A percentile compares a stretch with the other conserved stretches of the same genome.
Evolutionary conservation across 2,888 invertebrate genomes (phyloP).

Genomic region (Polyommatus icarus): DNA sequence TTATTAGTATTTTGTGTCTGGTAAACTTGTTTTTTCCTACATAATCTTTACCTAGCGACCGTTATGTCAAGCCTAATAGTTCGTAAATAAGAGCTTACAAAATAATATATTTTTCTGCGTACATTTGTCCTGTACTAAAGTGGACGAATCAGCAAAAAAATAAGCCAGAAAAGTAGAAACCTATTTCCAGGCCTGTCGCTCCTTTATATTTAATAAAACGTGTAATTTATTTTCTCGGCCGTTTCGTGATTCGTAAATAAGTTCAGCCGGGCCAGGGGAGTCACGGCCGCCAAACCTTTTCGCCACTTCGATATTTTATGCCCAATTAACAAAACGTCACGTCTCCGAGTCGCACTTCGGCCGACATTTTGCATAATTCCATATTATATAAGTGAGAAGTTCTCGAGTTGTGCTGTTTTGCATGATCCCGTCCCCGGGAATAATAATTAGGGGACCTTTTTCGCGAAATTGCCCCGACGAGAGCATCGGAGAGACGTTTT

Average conservation of each 20-base stretch:
- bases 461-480: slow-evolving; percentile 2
- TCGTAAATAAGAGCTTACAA: background rate
- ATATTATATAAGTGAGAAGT: slow-evolving; percentile 59
- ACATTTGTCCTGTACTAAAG: background rate
- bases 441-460: slow-evolving; percentile 43
- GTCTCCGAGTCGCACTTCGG: slow-evolving; percentile 41
- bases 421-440: slow-evolving; percentile 51
- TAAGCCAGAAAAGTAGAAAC: slow-evolving; percentile 3
- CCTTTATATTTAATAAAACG: slow-evolving; percentile 29
- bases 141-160: background rate
- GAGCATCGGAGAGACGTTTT: background rate
- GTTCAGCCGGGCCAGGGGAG: slow-evolving; percentile 1
- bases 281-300: slow-evolving; percentile 31
- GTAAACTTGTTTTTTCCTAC: background rate
- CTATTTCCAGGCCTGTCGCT: background rate
- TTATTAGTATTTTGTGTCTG: background rate
- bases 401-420: slow-evolving; percentile 46
- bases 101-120: background rate
- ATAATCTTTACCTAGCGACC: background rate
- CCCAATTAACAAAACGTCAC: slow-evolving; percentile 42
- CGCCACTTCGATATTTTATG: slow-evolving; percentile 40
- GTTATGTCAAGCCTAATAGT: background rate
- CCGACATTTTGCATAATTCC: slow-evolving; percentile 56
- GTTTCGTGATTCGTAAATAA: slow-evolving; percentile 27
- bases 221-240: slow-evolving; percentile 26